Conservation (phyloP, 1,140 invertebrate species). For the Heliconius nattereri region DNA sequence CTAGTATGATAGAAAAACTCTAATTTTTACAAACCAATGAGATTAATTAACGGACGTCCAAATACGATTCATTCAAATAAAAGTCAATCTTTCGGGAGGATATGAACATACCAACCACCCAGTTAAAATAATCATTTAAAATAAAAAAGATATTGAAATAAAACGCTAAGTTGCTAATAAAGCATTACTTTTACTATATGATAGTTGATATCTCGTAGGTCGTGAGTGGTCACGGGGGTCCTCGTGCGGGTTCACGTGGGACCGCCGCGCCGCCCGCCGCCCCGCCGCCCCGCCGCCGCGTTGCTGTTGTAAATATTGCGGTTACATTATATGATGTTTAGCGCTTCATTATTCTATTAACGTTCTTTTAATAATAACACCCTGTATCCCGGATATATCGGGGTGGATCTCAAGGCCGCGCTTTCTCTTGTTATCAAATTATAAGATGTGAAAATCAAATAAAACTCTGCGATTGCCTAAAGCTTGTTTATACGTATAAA, state of each 20-base stretch:
- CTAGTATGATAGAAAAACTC: too few species aligned
- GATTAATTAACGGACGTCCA: too few species aligned
- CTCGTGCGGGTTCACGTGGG: neutral
- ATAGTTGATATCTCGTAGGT: slow-evolving; percentile 17
- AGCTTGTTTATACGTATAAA: neutral
- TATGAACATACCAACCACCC: neutral
- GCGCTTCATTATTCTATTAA: neutral
- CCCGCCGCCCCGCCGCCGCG: too few species aligned
- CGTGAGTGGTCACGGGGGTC: slow-evolving; percentile 25
- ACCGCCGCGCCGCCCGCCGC: slow-evolving; percentile 10
- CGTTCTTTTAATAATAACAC: too few species aligned
- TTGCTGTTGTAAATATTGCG: neutral
- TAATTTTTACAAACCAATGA: too few species aligned
- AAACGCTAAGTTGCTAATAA: neutral
- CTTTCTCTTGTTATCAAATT: too few species aligned
- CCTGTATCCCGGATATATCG: too few species aligned
- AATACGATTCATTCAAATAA: too few species aligned
- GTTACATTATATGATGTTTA: neutral
- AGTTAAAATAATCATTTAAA: neutral
- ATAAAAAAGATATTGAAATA: neutral
- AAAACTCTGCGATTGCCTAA: too few species aligned
- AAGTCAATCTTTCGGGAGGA: too few species aligned
- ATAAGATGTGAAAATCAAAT: too few species aligned
- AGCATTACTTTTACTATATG: neutral
- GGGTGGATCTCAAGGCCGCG: too few species aligned